Evolutionary conservation across 2,113 vertebrate species (phyloP), one percentile per base, ranked within the genome.

Genomic region (Channa maculata): DNA sequence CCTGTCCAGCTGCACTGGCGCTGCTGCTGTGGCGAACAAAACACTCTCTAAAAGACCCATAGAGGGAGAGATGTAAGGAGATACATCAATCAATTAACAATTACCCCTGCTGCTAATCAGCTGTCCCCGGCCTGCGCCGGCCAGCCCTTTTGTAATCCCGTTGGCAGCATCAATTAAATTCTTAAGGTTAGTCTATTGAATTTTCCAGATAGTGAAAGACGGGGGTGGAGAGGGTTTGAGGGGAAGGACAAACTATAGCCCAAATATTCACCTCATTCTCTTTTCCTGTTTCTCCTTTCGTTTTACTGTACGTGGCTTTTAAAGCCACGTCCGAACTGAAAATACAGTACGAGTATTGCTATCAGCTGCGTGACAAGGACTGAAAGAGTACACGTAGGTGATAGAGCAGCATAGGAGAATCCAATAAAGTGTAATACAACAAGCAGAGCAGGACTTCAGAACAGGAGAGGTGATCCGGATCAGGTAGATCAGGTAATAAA

Each of bases 171-270:
- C 91, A 91, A 92, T 89, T 94, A 93, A 94, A 92, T 92, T 94
- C 90, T 94, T 95, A 94, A 95, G 94, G 94, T 94, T 95, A 94
- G 92, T 94, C 93, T 95, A 95, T 95, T 94, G 94, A 94, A 94
- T 94, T 94, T 94, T 89, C 82, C 86, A 90, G 91, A 93, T 92
- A 92, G 91, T 67, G 88, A 84, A 65, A 65, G 77, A 77, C 62
- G 67, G 70, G 79, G 79, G 65, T 11, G 58, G 58, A 50, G n/a
- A n/a, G 9, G 66, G 75, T 65, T 65, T 37, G 38, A 50, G 48
- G 57, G 74, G 71, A 82, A 86, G 84, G 89, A 88, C 84, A 86
- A 87, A 90, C 66, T 64, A 77, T 51, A 53, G 79, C 79, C 90
- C 77, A 80, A 85, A 87, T 84, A 89, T 87, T 90, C 75, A 81